phyloP scores from a whole-genome alignment of 2,113 vertebrate species.

The Ondatra zibethicus region DNA sequence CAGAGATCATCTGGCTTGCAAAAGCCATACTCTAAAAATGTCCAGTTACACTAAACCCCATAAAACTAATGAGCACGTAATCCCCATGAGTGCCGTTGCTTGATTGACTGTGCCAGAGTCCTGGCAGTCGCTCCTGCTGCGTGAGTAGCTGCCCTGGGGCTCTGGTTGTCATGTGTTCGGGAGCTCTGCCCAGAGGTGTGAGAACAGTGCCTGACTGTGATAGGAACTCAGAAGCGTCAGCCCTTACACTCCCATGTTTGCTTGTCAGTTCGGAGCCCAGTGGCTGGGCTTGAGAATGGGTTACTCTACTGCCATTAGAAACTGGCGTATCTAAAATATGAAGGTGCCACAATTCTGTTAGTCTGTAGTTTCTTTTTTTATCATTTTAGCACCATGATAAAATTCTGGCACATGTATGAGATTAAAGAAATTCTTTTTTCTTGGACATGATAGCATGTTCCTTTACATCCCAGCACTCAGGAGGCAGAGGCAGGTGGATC shows the following conservation, averaged over 20 bases:
- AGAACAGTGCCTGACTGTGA: neutral
- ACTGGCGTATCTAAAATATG: neutral
- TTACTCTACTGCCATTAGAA: slow-evolving; percentile 18
- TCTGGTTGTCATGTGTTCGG: neutral
- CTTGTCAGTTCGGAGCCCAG: neutral
- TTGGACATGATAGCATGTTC: no score
- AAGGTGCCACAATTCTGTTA: neutral
- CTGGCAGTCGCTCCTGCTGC: neutral
- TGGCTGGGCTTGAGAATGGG: slow-evolving; percentile 3
- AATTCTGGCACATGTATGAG: neutral
- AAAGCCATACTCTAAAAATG: slow-evolving; percentile 20
- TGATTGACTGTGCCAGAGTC: neutral
- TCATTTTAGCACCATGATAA: neutral
- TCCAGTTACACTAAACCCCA: neutral
- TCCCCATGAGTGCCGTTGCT: neutral
- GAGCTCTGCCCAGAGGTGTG: neutral
- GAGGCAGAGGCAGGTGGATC: neutral
- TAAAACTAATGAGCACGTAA: neutral
- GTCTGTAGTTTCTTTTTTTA: neutral
- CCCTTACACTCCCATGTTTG: neutral
- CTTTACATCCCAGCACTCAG: neutral
- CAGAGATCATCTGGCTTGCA: neutral
- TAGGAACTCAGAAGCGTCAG: neutral
- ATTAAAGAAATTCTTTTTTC: neutral
- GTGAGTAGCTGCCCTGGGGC: neutral